A percentile compares a stretch with the other conserved stretches of the same genome.
Evolutionary conservation across 2,113 vertebrate species (phyloP).

Genomic region (Malurus cyaneus): DNA sequence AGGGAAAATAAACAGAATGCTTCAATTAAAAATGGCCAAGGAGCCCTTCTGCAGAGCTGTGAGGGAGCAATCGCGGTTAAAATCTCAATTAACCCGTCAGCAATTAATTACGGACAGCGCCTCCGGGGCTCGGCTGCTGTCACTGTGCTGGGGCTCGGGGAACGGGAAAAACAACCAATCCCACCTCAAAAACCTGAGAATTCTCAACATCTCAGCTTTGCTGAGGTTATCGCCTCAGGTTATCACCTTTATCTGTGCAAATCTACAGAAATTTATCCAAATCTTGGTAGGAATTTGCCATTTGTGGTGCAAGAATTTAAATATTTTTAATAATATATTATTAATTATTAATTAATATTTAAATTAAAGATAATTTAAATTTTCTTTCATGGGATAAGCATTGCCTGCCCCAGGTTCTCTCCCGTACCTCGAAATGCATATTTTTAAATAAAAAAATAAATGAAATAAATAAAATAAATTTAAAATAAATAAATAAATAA

Average conservation of each 20-base stretch:
- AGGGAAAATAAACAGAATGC: conserved; percentile 73
- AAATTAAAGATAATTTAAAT: no score
- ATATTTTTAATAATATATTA: no score
- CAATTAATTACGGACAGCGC: background rate
- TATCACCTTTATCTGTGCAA: background rate
- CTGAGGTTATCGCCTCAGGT: background rate
- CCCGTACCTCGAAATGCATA: background rate
- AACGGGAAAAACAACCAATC: background rate
- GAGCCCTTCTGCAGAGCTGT: background rate
- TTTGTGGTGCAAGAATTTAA: background rate
- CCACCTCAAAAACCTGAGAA: background rate
- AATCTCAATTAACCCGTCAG: conserved; percentile 14
- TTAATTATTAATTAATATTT: no score
- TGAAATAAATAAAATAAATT: no score
- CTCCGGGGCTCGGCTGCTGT: background rate
- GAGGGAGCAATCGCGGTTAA: conserved; percentile 25
- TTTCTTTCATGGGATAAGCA: background rate
- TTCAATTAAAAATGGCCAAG: conserved; percentile 76
- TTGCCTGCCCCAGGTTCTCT: background rate
- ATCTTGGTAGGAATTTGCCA: background rate
- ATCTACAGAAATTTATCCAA: background rate
- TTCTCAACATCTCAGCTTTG: background rate
- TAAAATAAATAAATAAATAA: no score
- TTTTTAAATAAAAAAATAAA: no score
- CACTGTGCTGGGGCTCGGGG: background rate